Base-by-base conservation (phyloP, 2,888 invertebrate genomes). In the Tuta absoluta region DNA sequence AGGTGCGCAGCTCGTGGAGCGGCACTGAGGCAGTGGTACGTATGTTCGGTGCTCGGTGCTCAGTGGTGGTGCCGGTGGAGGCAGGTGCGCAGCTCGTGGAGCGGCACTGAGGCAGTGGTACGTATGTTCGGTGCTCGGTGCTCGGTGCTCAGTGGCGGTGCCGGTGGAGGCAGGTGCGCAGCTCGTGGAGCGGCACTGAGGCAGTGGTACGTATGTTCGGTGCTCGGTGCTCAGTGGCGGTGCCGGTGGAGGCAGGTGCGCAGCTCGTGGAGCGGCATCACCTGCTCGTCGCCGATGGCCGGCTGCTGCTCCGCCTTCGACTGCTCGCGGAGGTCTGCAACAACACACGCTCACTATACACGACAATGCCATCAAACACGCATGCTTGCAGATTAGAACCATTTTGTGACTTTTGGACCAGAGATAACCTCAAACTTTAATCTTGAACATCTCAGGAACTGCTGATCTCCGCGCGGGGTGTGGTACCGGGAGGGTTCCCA, bases 271-370 rank as follows among this genome's bases (percentile, higher is more conserved):
- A 92, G 80, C 0, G 92, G 84, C 65, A 91, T 70, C 64, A 86
- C 80, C 51, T 85, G 80, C 70, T 91, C 92, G 69, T 86, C 83
- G 10, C 87, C 89, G 0, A 89, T 72, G 12, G 85, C 82, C 17
- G 88, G 88, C 70, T 89, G 89, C 70, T 85, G 86, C 65, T 90
- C 89, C 1, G 87, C 77, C 56, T 86, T 86, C 0, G 89, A 89
- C 63, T 89, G 87, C 48, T 92, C 91, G 11, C 92, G 78, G 7
- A 92, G 74, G 45, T 88, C 92, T 92, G 81, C 0, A 63, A 67
- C 0, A 3, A 17, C 65, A 64, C 41, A n/a, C n/a, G n/a, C n/a
- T n/a, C 8, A 10, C 41, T 1, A 10, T 41, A 56, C 41, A 24
- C 37, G 38, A 45, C 10, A 33, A 57, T 12, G 21, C 14, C 5